A percentile compares a stretch with the other conserved stretches of the same genome.
Evolutionary conservation across 1,140 invertebrate genomes (phyloP).

Genomic region (Halesus radiatus): DNA sequence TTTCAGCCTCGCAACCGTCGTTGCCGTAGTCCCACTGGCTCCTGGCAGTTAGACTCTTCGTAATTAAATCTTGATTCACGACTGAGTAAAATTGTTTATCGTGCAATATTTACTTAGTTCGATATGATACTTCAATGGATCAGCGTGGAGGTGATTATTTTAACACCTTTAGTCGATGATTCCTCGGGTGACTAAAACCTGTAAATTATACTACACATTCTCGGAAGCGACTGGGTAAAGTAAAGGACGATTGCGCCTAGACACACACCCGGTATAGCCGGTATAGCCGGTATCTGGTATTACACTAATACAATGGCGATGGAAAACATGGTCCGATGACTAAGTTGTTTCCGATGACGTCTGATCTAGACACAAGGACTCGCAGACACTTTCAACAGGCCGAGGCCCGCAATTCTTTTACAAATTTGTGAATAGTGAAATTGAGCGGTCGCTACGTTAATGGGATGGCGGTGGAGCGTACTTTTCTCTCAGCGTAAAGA

Average conservation of each 20-base stretch:
- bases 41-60: too few species aligned
- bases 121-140: too few species aligned
- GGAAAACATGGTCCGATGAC: slow-evolving; percentile 9
- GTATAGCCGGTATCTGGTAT: background rate
- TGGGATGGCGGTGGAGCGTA: too few species aligned
- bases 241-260: background rate
- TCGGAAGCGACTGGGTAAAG: background rate
- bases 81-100: too few species aligned
- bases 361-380: background rate
- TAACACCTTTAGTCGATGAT: slow-evolving; percentile 30
- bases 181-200: slow-evolving; percentile 19
- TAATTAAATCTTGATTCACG: too few species aligned
- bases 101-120: too few species aligned
- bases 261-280: background rate
- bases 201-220: background rate
- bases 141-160: background rate
- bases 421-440: too few species aligned
- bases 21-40: too few species aligned
- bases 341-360: slow-evolving; percentile 19
- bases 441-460: too few species aligned
- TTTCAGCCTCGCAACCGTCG: too few species aligned
- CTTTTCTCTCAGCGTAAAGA: too few species aligned
- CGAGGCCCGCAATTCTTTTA: too few species aligned
- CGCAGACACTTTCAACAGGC: background rate
- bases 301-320: background rate